A percentile compares a stretch with the other conserved stretches of the same genome.
These are phyloP conservation scores for Coremacera marginata DNA, from an alignment of 2,888 invertebrate genomes.

Conservation along the genomic window DNA sequence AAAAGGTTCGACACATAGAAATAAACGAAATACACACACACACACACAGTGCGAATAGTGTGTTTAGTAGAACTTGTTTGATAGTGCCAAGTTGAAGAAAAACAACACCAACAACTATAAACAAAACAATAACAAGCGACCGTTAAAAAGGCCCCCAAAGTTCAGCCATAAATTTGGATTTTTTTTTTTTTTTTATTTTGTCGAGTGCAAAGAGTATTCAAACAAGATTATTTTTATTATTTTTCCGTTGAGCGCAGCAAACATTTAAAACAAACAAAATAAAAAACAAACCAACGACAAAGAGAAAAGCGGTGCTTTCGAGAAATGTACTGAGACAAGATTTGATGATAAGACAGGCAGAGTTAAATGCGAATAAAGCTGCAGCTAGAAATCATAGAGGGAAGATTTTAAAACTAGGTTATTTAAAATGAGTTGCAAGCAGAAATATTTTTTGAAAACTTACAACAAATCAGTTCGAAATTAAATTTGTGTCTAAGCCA, in stretches of 20 bases:
- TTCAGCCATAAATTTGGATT: constrained; percentile 28
- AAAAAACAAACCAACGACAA: neutral
- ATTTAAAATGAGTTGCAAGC: no score
- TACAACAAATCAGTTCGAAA: neutral
- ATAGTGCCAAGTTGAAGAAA: constrained; percentile 28
- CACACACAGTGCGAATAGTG: neutral
- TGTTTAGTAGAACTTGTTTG: constrained; percentile 29
- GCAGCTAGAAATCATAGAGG: neutral
- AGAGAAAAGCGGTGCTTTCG: neutral
- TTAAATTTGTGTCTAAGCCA: neutral
- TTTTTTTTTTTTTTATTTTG: neutral
- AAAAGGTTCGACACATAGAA: constrained; percentile 15
- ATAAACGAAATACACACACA: neutral
- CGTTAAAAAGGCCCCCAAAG: constrained; percentile 32
- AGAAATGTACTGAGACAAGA: neutral
- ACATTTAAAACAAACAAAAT: neutral
- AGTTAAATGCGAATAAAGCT: neutral
- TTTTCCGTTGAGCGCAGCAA: constrained; percentile 23
- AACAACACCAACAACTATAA: constrained; percentile 12
- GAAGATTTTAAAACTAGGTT: neutral
- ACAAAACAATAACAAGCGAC: constrained; percentile 12
- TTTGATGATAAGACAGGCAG: neutral
- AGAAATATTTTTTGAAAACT: neutral
- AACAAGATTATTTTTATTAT: constrained; percentile 30
- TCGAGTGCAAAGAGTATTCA: neutral